Percentiles rank a stretch among this genome's conserved stretches.
Evolutionary conservation across 1,140 invertebrate genomes (phyloP).

Genomic region (Drosophila busckii): DNA sequence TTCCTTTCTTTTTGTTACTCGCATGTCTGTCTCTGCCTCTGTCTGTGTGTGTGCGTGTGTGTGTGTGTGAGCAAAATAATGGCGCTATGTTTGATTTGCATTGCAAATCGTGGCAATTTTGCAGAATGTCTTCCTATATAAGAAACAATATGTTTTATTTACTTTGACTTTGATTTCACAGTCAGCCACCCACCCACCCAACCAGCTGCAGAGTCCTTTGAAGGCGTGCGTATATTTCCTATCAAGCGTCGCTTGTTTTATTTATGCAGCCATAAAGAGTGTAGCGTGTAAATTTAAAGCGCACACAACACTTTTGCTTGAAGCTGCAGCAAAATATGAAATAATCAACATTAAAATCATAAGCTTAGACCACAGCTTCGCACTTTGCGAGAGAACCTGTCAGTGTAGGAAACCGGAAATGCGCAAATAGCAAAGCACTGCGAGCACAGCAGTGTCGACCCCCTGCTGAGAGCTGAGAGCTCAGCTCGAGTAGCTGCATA

Average conservation of each 20-base stretch:
- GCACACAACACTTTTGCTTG: background rate
- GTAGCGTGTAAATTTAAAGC: background rate
- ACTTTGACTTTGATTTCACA: slow-evolving; percentile 72
- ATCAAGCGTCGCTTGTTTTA: slow-evolving; percentile 17
- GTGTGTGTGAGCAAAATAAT: slow-evolving; percentile 55
- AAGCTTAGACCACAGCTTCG: background rate
- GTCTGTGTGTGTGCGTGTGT: slow-evolving; percentile 1
- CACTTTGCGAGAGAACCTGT: slow-evolving; percentile 37
- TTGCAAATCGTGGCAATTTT: slow-evolving; percentile 75
- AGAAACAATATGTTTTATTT: slow-evolving; percentile 77
- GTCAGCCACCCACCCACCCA: slow-evolving; percentile 4
- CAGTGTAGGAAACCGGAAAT: slow-evolving; percentile 73
- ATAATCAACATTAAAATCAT: too few relatives aligned
- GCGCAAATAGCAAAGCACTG: slow-evolving; percentile 72
- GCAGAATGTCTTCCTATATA: slow-evolving; percentile 74
- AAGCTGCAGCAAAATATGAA: slow-evolving; percentile 36
- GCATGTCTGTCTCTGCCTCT: slow-evolving; percentile 2
- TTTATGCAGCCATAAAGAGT: background rate
- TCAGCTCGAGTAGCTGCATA: too few relatives aligned
- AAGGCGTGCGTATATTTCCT: slow-evolving; percentile 17
- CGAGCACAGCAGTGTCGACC: too few relatives aligned
- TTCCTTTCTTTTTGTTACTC: too few relatives aligned
- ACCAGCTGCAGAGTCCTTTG: background rate
- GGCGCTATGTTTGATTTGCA: slow-evolving; percentile 75
- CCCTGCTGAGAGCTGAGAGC: too few relatives aligned